phyloP scores from a whole-genome alignment of 2,888 invertebrate genomes.

The Hydriomena furcata region DNA sequence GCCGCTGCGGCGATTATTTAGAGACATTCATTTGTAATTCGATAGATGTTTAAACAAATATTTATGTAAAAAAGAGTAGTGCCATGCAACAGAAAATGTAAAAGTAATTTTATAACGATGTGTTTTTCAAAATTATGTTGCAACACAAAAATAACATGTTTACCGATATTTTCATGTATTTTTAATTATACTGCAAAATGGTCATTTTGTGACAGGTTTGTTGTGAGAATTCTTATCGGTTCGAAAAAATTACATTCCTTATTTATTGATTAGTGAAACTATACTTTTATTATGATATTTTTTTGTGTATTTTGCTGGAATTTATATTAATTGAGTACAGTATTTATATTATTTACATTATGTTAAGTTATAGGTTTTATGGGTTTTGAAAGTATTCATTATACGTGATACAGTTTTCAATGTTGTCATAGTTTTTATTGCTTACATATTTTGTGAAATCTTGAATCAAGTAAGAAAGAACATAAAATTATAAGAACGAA shows the following conservation, averaged over 20 bases:
- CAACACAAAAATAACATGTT: not conserved
- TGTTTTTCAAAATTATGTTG: not conserved
- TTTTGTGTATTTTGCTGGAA: slow-evolving; percentile 40
- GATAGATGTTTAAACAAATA: slow-evolving; percentile 8
- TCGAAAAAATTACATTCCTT: slow-evolving; percentile 52
- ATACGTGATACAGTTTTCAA: not conserved
- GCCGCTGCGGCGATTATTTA: not conserved
- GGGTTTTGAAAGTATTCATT: slow-evolving; percentile 6
- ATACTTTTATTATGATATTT: slow-evolving; percentile 37
- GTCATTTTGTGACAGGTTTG: not conserved
- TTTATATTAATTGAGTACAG: slow-evolving; percentile 35
- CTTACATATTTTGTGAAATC: too few species aligned
- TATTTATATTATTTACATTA: slow-evolving; percentile 40
- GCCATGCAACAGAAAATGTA: not conserved
- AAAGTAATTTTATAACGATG: too few species aligned
- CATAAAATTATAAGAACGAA: too few species aligned
- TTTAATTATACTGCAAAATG: not conserved
- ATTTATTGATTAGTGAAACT: slow-evolving; percentile 42
- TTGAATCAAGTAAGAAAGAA: too few species aligned
- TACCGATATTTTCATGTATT: too few species aligned
- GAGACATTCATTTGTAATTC: slow-evolving; percentile 7
- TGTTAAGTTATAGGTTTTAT: slow-evolving; percentile 16
- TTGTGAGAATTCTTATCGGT: slow-evolving; percentile 34
- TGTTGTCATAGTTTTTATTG: not conserved
- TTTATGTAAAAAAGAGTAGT: slow-evolving; percentile 2